Evolutionary conservation across 1,140 invertebrate species (phyloP).

Genomic region (Diorhabda sublineata): DNA sequence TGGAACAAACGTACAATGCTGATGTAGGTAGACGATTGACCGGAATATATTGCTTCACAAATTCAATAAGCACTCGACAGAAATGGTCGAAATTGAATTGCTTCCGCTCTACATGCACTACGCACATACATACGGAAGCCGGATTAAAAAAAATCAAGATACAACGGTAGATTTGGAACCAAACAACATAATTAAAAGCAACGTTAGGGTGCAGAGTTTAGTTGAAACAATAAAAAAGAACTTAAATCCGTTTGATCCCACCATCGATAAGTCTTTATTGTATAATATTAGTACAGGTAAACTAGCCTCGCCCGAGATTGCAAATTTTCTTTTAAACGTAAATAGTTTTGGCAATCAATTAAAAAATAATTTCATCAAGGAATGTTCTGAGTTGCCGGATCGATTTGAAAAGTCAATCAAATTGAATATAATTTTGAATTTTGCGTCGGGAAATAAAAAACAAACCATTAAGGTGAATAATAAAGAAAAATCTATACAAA

Average conservation of each 20-base stretch:
- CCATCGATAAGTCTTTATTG: neutral
- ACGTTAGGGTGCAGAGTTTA: neutral
- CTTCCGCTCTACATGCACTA: neutral
- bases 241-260: neutral
- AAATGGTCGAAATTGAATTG: neutral
- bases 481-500: no score
- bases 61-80: conserved; percentile 13
- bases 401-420: no score
- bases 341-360: no score
- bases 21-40: conserved; percentile 6
- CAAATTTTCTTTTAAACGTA: conserved; percentile 7
- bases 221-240: neutral
- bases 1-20: conserved; percentile 15
- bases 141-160: conserved; percentile 6
- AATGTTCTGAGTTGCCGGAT: no score
- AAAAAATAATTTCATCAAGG: no score
- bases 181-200: neutral
- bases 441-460: no score
- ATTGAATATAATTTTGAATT: no score
- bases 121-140: neutral
- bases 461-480: no score
- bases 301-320: neutral
- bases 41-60: neutral
- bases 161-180: conserved; percentile 8
- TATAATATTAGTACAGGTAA: conserved; percentile 11